Evolutionary conservation across 2,797 vertebrate genomes (phyloP).

Genomic region (Spea hammondii): DNA sequence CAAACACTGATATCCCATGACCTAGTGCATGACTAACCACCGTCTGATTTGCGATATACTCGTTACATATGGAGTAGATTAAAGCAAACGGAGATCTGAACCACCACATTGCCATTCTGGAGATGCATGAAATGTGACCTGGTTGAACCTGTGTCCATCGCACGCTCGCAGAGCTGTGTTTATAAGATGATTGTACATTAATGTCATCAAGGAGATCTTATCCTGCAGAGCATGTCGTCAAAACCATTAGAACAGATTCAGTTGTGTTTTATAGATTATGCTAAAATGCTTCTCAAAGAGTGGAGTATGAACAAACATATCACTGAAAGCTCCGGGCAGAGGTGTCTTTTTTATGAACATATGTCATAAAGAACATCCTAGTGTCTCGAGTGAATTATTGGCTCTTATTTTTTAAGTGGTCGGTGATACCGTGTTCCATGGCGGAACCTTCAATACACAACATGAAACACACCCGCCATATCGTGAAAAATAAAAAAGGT

Average conservation of each 20-base stretch:
- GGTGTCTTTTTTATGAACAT: constrained; percentile 55
- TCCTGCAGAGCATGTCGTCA: constrained; percentile 46
- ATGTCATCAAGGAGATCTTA: constrained; percentile 44
- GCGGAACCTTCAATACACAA: constrained; percentile 5
- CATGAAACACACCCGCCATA: constrained; percentile 4
- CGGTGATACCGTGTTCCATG: constrained; percentile 2
- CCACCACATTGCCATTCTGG: background rate
- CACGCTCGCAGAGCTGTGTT: constrained; percentile 9
- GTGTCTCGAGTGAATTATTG: constrained; percentile 55
- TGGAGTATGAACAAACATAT: background rate
- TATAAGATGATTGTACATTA: constrained; percentile 36
- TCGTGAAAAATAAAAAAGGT: constrained; percentile 57
- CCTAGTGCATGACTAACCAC: background rate
- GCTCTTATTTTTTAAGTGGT: constrained; percentile 30
- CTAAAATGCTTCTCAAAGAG: constrained; percentile 16
- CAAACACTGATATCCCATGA: background rate
- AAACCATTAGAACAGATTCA: constrained; percentile 38
- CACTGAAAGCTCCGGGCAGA: constrained; percentile 51
- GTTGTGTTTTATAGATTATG: constrained; percentile 11
- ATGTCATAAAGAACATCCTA: constrained; percentile 52
- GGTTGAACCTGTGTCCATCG: constrained; percentile 23
- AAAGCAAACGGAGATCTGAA: constrained; percentile 9
- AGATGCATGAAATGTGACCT: constrained; percentile 19
- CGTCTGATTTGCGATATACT: background rate
- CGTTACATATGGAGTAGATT: constrained; percentile 9